Evolutionary conservation across 2,113 vertebrate species (phyloP).

Genomic region (Hystrix cristata): DNA sequence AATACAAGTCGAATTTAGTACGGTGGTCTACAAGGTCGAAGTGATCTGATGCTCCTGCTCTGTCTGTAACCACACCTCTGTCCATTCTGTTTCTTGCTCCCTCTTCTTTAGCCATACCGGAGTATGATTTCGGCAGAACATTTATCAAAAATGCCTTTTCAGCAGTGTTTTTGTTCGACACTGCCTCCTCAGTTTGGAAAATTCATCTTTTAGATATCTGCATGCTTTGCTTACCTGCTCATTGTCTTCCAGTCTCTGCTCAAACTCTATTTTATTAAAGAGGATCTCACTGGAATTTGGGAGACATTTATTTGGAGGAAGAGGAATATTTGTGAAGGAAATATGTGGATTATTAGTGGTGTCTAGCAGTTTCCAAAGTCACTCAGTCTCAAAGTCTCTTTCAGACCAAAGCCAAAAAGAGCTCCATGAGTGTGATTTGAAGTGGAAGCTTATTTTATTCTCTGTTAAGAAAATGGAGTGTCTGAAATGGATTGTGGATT

Average conservation of each 20-base stretch:
- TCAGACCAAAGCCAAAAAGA: neutral
- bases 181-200: neutral
- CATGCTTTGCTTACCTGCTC: neutral
- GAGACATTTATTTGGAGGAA: neutral
- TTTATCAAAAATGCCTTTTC: neutral
- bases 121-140: neutral
- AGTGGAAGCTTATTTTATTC: neutral
- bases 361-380: neutral
- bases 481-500: conserved; percentile 17
- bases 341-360: neutral
- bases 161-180: neutral
- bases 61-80: neutral
- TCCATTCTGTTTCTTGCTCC: neutral
- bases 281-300: neutral
- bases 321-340: neutral
- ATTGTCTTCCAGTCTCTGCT: neutral
- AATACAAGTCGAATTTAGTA: neutral
- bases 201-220: neutral
- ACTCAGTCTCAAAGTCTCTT: neutral
- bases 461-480: neutral
- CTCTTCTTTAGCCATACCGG: neutral
- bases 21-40: neutral
- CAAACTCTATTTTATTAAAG: neutral
- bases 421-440: neutral
- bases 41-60: no score